Conservation (phyloP, 2,113 vertebrate species). For the Onychostoma macrolepis region DNA sequence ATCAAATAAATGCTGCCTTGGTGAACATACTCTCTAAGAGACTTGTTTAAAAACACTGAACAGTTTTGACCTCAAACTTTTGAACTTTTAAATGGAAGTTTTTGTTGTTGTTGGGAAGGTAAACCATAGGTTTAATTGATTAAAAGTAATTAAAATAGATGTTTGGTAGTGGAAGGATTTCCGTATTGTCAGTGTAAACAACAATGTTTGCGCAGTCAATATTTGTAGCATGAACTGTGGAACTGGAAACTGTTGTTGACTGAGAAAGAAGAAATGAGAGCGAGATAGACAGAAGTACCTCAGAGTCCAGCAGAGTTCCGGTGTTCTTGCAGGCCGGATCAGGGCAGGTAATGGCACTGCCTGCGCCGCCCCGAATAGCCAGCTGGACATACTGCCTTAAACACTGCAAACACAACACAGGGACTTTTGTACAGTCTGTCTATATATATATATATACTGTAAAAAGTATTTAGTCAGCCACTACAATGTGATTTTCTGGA, state of each 20-base stretch:
- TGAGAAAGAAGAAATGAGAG: background rate
- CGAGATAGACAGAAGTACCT: slow-evolving; percentile 78
- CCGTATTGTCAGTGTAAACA: background rate
- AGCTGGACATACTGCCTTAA: slow-evolving; percentile 88
- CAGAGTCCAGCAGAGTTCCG: slow-evolving; percentile 85
- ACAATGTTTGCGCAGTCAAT: background rate
- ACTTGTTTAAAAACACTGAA: background rate
- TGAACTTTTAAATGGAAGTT: background rate
- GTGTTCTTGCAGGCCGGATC: slow-evolving; percentile 85
- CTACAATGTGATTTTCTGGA: no score
- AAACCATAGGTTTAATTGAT: background rate
- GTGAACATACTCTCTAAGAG: background rate
- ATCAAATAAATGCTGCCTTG: background rate
- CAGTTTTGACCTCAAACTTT: background rate
- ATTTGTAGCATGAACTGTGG: background rate
- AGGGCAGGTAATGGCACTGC: slow-evolving; percentile 90
- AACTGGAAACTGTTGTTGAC: slow-evolving; percentile 16
- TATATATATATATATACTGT: no score
- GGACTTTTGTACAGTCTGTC: background rate
- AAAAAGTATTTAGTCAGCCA: no score
- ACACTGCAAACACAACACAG: slow-evolving; percentile 77
- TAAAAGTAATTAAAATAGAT: background rate
- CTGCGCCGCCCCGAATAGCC: slow-evolving; percentile 88
- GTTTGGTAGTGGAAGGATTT: background rate
- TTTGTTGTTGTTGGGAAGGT: background rate